These are phyloP conservation scores for Genyomyrus donnyi DNA, from an alignment of 2,113 vertebrate species.

Conservation along the genomic window DNA sequence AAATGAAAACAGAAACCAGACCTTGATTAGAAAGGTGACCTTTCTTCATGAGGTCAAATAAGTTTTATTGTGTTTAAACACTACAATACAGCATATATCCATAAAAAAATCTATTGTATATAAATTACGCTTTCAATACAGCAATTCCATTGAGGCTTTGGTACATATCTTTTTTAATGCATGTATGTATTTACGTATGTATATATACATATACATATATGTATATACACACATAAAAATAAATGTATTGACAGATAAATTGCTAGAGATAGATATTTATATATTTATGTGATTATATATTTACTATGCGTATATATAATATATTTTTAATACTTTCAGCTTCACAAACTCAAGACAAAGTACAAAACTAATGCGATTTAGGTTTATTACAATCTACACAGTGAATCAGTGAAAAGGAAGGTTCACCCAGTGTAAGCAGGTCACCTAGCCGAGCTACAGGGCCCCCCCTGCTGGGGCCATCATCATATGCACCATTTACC, in stretches of 20 bases:
- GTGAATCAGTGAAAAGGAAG: conserved; percentile 76
- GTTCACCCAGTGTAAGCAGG: conserved; percentile 74
- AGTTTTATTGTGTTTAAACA: conserved; percentile 73
- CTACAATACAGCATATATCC: conserved; percentile 76
- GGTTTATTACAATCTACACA: conserved; percentile 73
- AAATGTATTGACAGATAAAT: not conserved
- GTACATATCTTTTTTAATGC: conserved; percentile 62
- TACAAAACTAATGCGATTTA: conserved; percentile 74
- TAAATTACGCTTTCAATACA: conserved; percentile 74
- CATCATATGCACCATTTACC: conserved; percentile 75
- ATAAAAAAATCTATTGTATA: conserved; percentile 71
- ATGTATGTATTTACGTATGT: conserved; percentile 14
- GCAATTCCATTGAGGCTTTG: conserved; percentile 69
- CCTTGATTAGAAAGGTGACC: conserved; percentile 71
- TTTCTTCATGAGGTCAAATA: conserved; percentile 68
- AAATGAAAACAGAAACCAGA: conserved; percentile 39
- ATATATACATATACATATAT: conserved; percentile 11
- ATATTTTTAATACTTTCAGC: conserved; percentile 65
- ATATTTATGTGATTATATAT: conserved; percentile 15
- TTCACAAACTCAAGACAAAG: conserved; percentile 79
- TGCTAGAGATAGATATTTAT: conserved; percentile 7
- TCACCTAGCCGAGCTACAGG: conserved; percentile 71
- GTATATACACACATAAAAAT: not conserved
- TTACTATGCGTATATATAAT: conserved; percentile 16
- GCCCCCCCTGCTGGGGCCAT: conserved; percentile 66